Conservation (phyloP, 2,113 vertebrate species). For the Nycticryphes semicollaris region DNA sequence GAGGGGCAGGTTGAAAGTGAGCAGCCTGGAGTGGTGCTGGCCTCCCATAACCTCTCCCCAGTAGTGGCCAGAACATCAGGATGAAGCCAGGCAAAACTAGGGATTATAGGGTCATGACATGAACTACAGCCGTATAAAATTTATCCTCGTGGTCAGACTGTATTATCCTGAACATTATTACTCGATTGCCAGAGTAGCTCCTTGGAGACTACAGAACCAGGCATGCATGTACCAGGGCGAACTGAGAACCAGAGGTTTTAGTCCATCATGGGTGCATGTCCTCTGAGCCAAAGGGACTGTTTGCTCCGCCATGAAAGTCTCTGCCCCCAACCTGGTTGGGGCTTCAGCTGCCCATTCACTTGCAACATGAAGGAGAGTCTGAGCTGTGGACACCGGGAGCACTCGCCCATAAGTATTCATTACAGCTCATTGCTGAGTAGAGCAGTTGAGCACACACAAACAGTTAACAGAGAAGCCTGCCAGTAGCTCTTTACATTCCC, state of each 20-base stretch:
- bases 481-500: conserved; percentile 34
- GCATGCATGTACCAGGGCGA: fast-evolving
- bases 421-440: not conserved
- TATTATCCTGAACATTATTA: not conserved
- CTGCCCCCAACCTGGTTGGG: not conserved
- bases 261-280: fast-evolving
- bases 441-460: not conserved
- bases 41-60: not conserved
- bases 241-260: not conserved
- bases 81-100: not conserved
- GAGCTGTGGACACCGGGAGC: not conserved
- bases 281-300: not conserved
- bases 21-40: not conserved
- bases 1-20: not conserved
- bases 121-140: not conserved
- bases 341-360: not conserved
- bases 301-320: not conserved
- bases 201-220: not conserved
- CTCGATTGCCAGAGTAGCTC: not conserved
- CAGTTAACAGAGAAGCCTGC: conserved; percentile 33
- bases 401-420: not conserved
- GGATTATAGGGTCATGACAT: not conserved
- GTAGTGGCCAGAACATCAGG: fast-evolving
- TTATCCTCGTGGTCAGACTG: not conserved
- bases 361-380: not conserved